Conservation (phyloP, 2,797 vertebrate genomes). For the Sebastes reedi region DNA sequence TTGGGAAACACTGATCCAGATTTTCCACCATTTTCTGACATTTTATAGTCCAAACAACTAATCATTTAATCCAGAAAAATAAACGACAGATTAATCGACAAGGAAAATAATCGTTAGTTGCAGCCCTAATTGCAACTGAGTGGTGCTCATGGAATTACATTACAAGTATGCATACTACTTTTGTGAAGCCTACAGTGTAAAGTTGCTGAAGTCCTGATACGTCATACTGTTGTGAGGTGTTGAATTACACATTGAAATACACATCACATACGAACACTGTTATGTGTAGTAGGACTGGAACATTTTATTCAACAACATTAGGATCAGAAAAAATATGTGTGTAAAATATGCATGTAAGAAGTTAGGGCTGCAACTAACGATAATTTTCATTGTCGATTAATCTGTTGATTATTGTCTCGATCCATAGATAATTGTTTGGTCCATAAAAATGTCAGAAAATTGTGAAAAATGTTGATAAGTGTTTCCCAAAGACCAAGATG, state of each 20-base stretch:
- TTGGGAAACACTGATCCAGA: no score
- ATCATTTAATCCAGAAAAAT: no score
- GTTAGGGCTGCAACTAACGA: no score
- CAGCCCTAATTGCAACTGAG: not conserved
- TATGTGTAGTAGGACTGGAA: not conserved
- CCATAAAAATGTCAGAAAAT: no score
- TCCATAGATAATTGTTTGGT: no score
- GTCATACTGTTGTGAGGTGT: not conserved
- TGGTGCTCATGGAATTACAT: not conserved
- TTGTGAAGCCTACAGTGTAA: not conserved
- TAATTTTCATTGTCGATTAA: no score
- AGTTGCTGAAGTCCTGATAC: not conserved
- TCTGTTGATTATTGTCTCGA: no score
- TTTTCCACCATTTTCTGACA: no score
- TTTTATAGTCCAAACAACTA: no score
- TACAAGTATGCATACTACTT: not conserved
- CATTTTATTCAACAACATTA: not conserved
- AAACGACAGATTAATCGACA: no score
- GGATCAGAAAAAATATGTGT: not conserved
- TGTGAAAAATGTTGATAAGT: fast-evolving
- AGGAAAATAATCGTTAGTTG: no score
- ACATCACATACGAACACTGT: not conserved
- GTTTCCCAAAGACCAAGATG: no score
- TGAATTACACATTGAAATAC: not conserved
- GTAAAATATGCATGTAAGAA: not conserved